These are phyloP conservation scores for Charanyca ferruginea DNA, from an alignment of 2,888 invertebrate species.

Conservation along the genomic window DNA sequence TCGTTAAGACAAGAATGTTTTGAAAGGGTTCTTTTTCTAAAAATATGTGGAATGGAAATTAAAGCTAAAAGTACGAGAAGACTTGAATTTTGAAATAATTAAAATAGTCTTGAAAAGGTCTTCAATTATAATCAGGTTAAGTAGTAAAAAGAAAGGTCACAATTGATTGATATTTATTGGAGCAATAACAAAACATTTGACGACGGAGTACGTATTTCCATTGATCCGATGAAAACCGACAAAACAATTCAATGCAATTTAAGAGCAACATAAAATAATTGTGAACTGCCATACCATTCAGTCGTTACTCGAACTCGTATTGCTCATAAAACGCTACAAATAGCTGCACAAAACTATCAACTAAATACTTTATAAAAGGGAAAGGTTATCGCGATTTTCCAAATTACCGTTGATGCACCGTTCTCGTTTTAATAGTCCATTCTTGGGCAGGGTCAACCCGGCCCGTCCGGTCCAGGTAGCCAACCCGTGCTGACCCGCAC, in stretches of 20 bases:
- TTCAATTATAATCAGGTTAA: not conserved
- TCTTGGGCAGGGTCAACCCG: conserved; percentile 81
- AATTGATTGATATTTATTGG: conserved; percentile 27
- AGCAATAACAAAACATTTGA: conserved; percentile 21
- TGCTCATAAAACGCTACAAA: conserved; percentile 74
- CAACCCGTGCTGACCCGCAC: conserved; percentile 85
- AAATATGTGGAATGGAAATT: conserved; percentile 19
- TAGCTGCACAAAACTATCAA: conserved; percentile 72
- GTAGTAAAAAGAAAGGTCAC: conserved; percentile 11
- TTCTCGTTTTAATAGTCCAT: conserved; percentile 89
- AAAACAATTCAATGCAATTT: conserved; percentile 24
- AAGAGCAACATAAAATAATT: conserved; percentile 45
- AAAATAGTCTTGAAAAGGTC: conserved; percentile 4
- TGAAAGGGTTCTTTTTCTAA: conserved; percentile 43
- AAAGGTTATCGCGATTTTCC: conserved; percentile 89
- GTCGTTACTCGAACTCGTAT: conserved; percentile 57
- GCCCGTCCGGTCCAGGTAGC: conserved; percentile 84
- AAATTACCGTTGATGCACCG: conserved; percentile 82
- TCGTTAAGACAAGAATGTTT: conserved; percentile 42
- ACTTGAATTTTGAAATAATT: conserved; percentile 17
- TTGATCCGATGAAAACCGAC: conserved; percentile 17
- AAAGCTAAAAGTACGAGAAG: not conserved
- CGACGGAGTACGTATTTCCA: conserved; percentile 1
- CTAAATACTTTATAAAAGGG: conserved; percentile 70
- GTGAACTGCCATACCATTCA: conserved; percentile 47